Conservation (phyloP, 2,888 invertebrate species). For the Bombyx huttoni region DNA sequence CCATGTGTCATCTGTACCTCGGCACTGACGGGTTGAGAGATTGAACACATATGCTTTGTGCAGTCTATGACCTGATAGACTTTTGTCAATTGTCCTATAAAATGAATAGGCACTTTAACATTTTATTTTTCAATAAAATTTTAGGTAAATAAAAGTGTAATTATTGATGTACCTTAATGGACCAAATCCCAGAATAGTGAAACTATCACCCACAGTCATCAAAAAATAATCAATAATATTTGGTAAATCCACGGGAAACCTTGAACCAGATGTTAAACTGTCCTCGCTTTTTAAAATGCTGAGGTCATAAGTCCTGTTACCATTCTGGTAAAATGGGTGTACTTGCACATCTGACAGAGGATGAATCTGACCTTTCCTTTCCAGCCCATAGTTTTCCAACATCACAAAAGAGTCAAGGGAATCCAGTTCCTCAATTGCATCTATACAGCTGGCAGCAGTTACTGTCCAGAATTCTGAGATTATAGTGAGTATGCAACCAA, state of each 20-base stretch:
- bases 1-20: constrained; percentile 11
- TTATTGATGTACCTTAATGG: constrained; percentile 28
- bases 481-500: constrained; percentile 47
- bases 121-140: too few species aligned
- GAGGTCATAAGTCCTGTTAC: constrained; percentile 29
- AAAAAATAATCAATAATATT: constrained; percentile 29
- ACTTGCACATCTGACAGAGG: constrained; percentile 30
- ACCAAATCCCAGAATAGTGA: constrained; percentile 40
- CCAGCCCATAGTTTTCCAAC: constrained; percentile 27
- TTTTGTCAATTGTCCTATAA: constrained; percentile 19
- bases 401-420: constrained; percentile 45
- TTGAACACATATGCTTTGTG: constrained; percentile 16
- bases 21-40: constrained; percentile 15
- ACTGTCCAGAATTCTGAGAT: constrained; percentile 35
- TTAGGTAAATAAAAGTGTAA: background rate
- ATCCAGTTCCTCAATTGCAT: constrained; percentile 45
- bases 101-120: background rate
- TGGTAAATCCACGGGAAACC: constrained; percentile 17
- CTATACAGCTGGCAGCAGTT: constrained; percentile 54
- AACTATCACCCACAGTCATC: constrained; percentile 37
- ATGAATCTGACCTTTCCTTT: constrained; percentile 18
- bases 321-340: constrained; percentile 38
- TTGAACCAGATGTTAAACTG: constrained; percentile 10
- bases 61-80: constrained; percentile 16
- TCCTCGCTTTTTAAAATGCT: constrained; percentile 32